These are phyloP conservation scores for Polydesmus complanatus DNA, from an alignment of 2,888 invertebrate genomes.

Conservation along the genomic window DNA sequence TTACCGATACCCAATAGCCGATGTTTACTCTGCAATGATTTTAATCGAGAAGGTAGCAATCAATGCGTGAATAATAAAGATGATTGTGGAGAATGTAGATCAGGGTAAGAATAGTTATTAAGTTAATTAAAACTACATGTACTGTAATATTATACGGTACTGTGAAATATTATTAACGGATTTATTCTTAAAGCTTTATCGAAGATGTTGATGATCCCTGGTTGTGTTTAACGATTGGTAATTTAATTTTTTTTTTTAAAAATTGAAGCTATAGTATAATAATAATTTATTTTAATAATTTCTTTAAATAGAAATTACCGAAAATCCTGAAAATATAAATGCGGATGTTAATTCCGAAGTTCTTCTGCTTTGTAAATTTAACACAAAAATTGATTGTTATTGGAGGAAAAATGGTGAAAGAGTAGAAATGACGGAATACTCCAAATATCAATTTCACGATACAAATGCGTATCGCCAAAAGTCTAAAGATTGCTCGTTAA, in stretches of 20 bases:
- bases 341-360: too few species aligned
- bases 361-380: neutral
- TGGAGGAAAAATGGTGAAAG: neutral
- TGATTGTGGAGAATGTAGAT: neutral
- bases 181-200: neutral
- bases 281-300: neutral
- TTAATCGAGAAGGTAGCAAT: neutral
- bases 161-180: too few species aligned
- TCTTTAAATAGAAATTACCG: neutral
- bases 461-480: neutral
- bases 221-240: neutral
- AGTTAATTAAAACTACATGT: neutral
- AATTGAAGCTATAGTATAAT: too few species aligned
- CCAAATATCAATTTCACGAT: neutral
- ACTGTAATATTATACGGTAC: too few species aligned
- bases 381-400: neutral
- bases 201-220: neutral
- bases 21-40: neutral
- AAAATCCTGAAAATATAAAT: too few species aligned
- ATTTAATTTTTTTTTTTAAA: too few species aligned
- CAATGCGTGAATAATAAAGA: neutral
- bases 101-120: neutral
- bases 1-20: too few species aligned
- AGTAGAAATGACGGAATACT: too few species aligned
- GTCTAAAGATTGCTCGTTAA: neutral